Evolutionary conservation across 2,797 vertebrate species (phyloP), one percentile per base, ranked within the genome.

Genomic region (Octomys mimax): DNA sequence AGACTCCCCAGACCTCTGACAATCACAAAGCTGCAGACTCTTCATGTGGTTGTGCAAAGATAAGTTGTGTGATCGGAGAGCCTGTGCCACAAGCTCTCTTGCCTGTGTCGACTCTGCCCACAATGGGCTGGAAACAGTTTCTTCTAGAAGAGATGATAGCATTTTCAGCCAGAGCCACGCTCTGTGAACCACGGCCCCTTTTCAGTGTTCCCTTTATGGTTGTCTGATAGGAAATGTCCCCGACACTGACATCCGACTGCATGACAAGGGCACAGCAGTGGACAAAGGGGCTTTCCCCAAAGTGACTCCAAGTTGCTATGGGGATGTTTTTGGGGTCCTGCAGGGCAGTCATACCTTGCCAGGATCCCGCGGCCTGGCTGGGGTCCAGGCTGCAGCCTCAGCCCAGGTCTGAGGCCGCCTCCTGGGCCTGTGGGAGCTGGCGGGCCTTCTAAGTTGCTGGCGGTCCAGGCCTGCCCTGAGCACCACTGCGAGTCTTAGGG

Each of bases 191-290:
- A 59, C 2, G n/a, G 36, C 11, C 19, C 49, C 81, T 94, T 95
- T 81, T 24, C 85, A 81, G 91, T 9, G 61, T 75, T 64, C 83
- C 89, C 79, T 22, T 89, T 73, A 31, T 57, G 81, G 36, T 59
- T 73, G 94, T 91, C 75, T 91, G 92, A 61, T 96, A 97, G 97
- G 97, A 98, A 96, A 93, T 31, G 49, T 92, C 61, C 49, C 64
- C 11, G 26, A 81, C 93, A 31, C 70, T 85, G 83, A 96, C 96
- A 96, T 96, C 96, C 95, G 96, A 88, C 89, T 64, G 87, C 91
- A 89, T 80, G 89, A 96, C 87, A 78, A 96, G 70, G 92, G 81
- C 91, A 96, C 92, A 79, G 84, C 59, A 26, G 61, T 62, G 91
- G 14, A 49, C 54, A 78, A 90, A 93, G 73, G 95, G 92, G 92